Base-by-base conservation (phyloP, 2,113 vertebrate genomes). In the Hipposideros armiger region DNA sequence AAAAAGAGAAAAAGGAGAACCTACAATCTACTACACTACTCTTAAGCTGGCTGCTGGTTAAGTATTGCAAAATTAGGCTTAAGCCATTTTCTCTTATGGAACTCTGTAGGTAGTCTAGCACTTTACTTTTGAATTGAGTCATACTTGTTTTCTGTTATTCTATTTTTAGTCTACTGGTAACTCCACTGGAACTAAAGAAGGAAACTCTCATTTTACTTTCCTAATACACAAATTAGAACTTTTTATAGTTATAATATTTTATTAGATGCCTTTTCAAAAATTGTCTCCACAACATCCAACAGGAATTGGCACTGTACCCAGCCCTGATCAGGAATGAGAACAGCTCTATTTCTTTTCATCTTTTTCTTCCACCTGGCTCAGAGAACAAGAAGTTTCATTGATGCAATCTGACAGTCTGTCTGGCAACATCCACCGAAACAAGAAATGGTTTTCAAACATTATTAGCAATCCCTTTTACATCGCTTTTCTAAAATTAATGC, bases 401-500 rank as follows among this genome's bases (percentile, higher is more conserved):
- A 81, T 90, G 3, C 9, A 84, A 60, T 76, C 58, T 89, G 78
- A 77, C 36, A 89, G 32, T 95, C 22, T 74, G 36, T 73, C 90
- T 82, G 42, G 24, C 7, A 87, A 42, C 15, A 87, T 64, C 6
- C 66, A 92, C 36, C 73, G 87, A 82, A 96, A 52, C 4, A 81
- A 81, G n/a, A 95, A 90, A 86, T 54, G 17, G 4, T 82, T 94
- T 90, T 64, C 82, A 83, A 72, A 62, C 20, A 81, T 22, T 42
- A 87, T 92, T 92, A 90, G 9, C 64, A 81, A 36, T 62, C 80
- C 64, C 9, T 94, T 94, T 77, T 91, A 11, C 40, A 78, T 62
- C 56, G 26, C 15, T 94, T 72, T 91, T 88, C 20, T 62, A 88
- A 96, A 97, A 81, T 80, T 91, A 91, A 72, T 77, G 28, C 72